Evolutionary conservation across 2,888 invertebrate species (phyloP), one percentile per base, ranked within the genome.

Genomic region (Strigamia crassipes): DNA sequence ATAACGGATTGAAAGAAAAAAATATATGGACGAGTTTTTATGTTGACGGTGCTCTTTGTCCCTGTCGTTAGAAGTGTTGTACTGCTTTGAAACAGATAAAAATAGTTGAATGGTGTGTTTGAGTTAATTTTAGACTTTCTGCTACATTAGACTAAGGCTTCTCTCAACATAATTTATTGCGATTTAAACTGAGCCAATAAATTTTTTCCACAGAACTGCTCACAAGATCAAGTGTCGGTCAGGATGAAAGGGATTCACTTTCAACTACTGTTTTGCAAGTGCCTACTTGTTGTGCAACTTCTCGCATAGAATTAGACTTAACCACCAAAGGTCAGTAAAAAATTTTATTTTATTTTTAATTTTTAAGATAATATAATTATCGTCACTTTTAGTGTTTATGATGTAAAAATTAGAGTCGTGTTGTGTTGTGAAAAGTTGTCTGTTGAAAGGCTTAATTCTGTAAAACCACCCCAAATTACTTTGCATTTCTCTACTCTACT

Each of bases 251-350:
- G 73, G 31, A 73, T 73, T 73, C 73, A 73, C 73, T 73, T 31
- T 56, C 56, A n/a, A 73, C 73, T 31, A 73, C 73, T 73, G 73
- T 73, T 73, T 73, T 23, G 73, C 73, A 73, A 73, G 73, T 73
- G 73, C 73, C 73, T 73, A 73, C 73, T 73, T 73, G 73, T 73
- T 73, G 73, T 73, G 73, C 73, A 73, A 73, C 73, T 31, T 73
- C 73, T 31, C 27, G 23, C 31, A 13, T 73, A 73, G 73, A 8
- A 27, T 73, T 73, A 73, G 73, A 73, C 15, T 31, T 73, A 73
- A 73, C 73, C 23, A 73, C 73, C 23, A 73, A 73, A 73, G 73
- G 73, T 73, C 73, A 73, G 73, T 73, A 31, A 23, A n/a, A n/a
- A n/a, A n/a, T n/a, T n/a, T n/a, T 73, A 31, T 73, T n/a, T n/a